Evolutionary conservation across 1,140 invertebrate species (phyloP).

Genomic region (Drosophila watanabei): DNA sequence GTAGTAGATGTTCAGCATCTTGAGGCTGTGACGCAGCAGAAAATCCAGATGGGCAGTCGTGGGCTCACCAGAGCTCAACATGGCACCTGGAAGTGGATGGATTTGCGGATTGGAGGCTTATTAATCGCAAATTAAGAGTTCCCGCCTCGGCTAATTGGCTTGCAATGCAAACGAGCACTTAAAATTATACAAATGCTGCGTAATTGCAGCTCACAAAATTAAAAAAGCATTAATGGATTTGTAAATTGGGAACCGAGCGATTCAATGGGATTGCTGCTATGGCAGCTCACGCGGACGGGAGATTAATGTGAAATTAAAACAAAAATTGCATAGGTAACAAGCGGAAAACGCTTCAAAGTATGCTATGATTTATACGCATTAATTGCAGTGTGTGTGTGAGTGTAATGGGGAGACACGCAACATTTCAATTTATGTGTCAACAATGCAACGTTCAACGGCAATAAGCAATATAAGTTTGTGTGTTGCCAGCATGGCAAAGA

Average conservation of each 20-base stretch:
- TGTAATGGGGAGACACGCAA: constrained; percentile 29
- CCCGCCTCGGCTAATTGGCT: constrained; percentile 62
- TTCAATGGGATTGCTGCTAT: constrained; percentile 34
- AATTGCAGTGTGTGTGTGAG: constrained; percentile 45
- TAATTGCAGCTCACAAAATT: constrained; percentile 68
- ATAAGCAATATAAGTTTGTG: constrained; percentile 65
- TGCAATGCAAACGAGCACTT: constrained; percentile 64
- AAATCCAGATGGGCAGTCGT: constrained; percentile 59
- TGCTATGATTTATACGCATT: constrained; percentile 76
- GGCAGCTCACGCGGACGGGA: constrained; percentile 34
- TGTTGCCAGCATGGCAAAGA: constrained; percentile 39
- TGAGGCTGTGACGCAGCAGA: constrained; percentile 88
- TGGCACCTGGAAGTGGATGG: constrained; percentile 43
- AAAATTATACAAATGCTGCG: constrained; percentile 67
- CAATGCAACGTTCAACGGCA: constrained; percentile 62
- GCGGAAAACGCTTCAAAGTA: constrained; percentile 77
- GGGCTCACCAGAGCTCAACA: constrained; percentile 52
- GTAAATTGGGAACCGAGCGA: constrained; percentile 43
- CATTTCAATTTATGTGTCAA: constrained; percentile 82
- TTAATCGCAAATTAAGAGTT: constrained; percentile 74
- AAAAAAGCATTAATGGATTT: constrained; percentile 76
- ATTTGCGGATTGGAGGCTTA: constrained; percentile 40
- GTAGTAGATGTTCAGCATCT: constrained; percentile 90
- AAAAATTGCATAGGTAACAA: constrained; percentile 78
- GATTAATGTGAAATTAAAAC: constrained; percentile 75